Percentiles rank a stretch among this genome's conserved stretches.
These are phyloP conservation scores for Frankliniella fusca DNA, from an alignment of 2,888 invertebrate genomes.

Conservation along the genomic window DNA sequence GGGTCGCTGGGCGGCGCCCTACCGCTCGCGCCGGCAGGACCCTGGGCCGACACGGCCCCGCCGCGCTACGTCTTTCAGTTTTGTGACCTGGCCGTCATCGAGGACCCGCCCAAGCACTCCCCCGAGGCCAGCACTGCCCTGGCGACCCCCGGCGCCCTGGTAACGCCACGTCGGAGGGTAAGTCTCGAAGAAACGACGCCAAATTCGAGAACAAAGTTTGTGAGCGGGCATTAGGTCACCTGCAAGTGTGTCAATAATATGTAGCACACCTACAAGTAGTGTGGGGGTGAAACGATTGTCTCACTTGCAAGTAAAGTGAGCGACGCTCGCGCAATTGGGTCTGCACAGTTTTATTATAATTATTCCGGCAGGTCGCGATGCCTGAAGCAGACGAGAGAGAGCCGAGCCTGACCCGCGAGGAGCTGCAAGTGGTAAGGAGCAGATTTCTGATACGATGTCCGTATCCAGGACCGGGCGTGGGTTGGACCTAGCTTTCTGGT, in stretches of 20 bases:
- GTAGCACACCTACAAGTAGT: too few species aligned
- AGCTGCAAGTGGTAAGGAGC: conserved; percentile 1
- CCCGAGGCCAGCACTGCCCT: conserved; percentile 11
- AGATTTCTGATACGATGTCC: background rate
- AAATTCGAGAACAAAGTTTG: too few species aligned
- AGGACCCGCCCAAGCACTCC: background rate
- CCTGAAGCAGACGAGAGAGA: background rate
- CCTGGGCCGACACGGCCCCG: background rate
- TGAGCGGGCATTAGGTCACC: too few species aligned
- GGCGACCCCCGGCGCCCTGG: background rate
- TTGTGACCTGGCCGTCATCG: conserved; percentile 21
- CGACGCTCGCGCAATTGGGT: too few species aligned
- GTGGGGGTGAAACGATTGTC: too few species aligned
- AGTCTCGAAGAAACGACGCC: background rate
- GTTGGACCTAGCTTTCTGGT: too few species aligned
- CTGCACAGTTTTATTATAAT: too few species aligned
- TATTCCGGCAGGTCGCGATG: background rate
- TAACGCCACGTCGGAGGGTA: background rate
- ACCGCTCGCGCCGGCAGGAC: background rate
- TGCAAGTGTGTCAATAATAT: too few species aligned
- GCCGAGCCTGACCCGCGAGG: conserved; percentile 12
- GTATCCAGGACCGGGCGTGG: too few species aligned
- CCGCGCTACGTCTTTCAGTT: conserved; percentile 13
- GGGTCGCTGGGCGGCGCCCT: background rate
- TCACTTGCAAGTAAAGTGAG: too few species aligned